phyloP scores from a whole-genome alignment of 2,888 invertebrate species.

The Ormyrus nitidulus region DNA sequence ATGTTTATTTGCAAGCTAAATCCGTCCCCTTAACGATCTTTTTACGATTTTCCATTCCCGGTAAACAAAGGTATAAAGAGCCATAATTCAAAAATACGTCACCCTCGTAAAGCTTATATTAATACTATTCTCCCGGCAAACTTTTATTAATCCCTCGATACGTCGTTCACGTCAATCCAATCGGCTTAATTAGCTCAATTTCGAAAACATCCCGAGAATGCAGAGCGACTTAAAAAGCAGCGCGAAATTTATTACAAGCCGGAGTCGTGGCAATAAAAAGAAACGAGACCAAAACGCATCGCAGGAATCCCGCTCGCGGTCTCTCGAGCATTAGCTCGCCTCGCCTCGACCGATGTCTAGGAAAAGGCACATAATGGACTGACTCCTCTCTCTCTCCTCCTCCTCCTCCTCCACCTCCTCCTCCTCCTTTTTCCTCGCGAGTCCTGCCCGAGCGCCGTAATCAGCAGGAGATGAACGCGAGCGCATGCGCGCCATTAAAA shows the following conservation, averaged over 20 bases:
- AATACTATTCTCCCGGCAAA: too few species aligned
- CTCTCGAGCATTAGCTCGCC: slow-evolving; percentile 39
- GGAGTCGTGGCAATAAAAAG: slow-evolving; percentile 17
- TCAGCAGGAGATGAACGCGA: slow-evolving; percentile 47
- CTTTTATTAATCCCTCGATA: too few species aligned
- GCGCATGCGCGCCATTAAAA: slow-evolving; percentile 40
- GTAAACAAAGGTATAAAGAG: too few species aligned
- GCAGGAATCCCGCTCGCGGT: slow-evolving; percentile 33
- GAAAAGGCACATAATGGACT: slow-evolving; percentile 42
- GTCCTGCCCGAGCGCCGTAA: slow-evolving; percentile 30
- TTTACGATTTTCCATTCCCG: too few species aligned
- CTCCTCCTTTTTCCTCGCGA: slow-evolving; percentile 51
- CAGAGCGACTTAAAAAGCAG: not conserved
- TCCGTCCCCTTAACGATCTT: too few species aligned
- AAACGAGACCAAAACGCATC: slow-evolving; percentile 26
- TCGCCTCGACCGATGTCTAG: slow-evolving; percentile 6
- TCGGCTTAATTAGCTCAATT: too few species aligned
- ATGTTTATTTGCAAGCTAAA: not conserved
- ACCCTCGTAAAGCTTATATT: too few species aligned
- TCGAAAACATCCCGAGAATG: too few species aligned
- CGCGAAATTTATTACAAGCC: slow-evolving; percentile 13
- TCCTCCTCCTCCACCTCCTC: not conserved
- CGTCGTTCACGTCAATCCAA: too few species aligned
- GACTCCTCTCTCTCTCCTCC: not conserved
- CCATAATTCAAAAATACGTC: too few species aligned